Conservation (phyloP, 1,140 invertebrate species). For the Euwallacea fornicatus region DNA sequence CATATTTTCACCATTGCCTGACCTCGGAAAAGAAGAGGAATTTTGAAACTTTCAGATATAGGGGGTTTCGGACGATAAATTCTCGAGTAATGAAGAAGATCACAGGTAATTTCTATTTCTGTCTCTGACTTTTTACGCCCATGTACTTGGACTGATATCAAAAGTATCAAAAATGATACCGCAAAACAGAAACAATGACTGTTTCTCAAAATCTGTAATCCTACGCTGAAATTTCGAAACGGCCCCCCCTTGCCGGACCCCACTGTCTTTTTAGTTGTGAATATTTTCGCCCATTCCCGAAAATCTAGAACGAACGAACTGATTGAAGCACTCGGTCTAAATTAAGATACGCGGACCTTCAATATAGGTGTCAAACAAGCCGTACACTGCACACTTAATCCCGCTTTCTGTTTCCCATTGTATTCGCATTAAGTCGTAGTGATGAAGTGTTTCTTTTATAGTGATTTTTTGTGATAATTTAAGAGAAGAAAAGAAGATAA, state of each 20-base stretch:
- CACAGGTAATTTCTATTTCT: too few relatives aligned
- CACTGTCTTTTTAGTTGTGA: conserved; percentile 21
- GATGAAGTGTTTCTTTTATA: conserved; percentile 27
- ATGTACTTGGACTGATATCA: too few relatives aligned
- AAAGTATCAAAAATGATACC: too few relatives aligned
- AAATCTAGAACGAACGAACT: conserved; percentile 38
- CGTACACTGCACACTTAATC: conserved; percentile 18
- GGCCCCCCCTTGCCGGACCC: conserved; percentile 1
- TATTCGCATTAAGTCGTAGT: conserved; percentile 15
- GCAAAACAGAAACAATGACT: too few relatives aligned
- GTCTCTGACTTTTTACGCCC: too few relatives aligned
- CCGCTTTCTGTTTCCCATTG: conserved; percentile 16
- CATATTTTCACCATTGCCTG: too few relatives aligned
- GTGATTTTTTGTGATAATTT: conserved; percentile 20
- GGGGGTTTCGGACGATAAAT: too few relatives aligned
- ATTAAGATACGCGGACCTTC: conserved; percentile 38
- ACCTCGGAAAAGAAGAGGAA: too few relatives aligned
- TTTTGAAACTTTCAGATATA: too few relatives aligned
- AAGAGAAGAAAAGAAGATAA: too few relatives aligned
- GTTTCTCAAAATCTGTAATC: background rate
- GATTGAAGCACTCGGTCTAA: conserved; percentile 34
- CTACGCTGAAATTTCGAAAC: background rate
- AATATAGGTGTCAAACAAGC: conserved; percentile 27
- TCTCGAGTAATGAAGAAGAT: too few relatives aligned
- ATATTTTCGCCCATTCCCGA: conserved; percentile 35